Percentiles rank a stretch among this genome's conserved stretches.
phyloP scores from a whole-genome alignment of 1,140 invertebrate species.

The Drosophila tani region DNA sequence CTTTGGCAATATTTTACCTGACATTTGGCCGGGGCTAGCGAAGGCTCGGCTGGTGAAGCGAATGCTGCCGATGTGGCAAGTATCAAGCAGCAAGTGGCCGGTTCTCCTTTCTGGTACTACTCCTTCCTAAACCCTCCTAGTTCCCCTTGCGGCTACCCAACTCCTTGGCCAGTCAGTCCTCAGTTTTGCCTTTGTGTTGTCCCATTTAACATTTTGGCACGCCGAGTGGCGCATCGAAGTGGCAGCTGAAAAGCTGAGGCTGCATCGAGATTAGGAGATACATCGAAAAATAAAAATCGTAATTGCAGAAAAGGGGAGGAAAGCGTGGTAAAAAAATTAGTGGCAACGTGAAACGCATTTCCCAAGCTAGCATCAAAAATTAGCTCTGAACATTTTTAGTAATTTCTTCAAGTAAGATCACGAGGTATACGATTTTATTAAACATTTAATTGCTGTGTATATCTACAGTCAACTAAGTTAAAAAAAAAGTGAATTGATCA shows the following conservation, averaged over 20 bases:
- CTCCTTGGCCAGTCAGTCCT: slow-evolving; percentile 17
- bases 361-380: neutral
- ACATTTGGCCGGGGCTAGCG: slow-evolving; percentile 44
- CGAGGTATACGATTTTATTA: no score
- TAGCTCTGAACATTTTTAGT: no score
- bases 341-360: neutral
- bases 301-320: neutral
- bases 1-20: slow-evolving; percentile 52
- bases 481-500: no score
- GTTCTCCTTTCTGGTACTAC: slow-evolving; percentile 11
- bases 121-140: neutral
- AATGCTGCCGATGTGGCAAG: slow-evolving; percentile 57
- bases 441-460: no score
- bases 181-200: slow-evolving; percentile 46
- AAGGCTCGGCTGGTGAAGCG: slow-evolving; percentile 10
- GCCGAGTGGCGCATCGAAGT: slow-evolving; percentile 50
- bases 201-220: slow-evolving; percentile 73
- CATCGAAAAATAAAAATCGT: neutral
- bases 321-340: neutral
- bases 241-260: slow-evolving; percentile 10
- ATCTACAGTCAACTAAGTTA: no score
- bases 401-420: no score
- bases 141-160: slow-evolving; percentile 6
- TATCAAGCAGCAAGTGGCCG: slow-evolving; percentile 37
- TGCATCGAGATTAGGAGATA: slow-evolving; percentile 17